Evolutionary conservation across 1,140 invertebrate genomes (phyloP), one percentile per base, ranked within the genome.

Genomic region (Anoplolepis gracilipes): DNA sequence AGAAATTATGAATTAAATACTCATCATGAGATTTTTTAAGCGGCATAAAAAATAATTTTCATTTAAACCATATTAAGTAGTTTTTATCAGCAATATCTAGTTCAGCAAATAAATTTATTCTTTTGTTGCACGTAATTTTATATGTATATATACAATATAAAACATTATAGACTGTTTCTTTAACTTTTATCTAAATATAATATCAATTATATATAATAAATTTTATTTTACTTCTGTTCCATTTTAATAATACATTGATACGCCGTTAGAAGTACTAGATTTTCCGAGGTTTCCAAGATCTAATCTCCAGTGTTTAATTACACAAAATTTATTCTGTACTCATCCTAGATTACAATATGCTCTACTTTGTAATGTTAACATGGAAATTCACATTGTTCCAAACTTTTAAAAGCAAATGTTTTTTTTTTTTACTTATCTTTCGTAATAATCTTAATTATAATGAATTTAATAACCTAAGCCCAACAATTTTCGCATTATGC

Each of bases 221-320:
- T 5, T 75, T 36, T 0, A 19, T 25, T 42, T 42, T 42, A 49
- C 16, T 36, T 19, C 0, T 25, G 13, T 39, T 33, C 22, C 6
- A 59, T 57, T 75, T 75, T 59, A n/a, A 57, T 36, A 36, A 36
- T 2, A 73, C 0, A n/a, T 46, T 57, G n/a, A 33, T 19, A 53
- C n/a, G 30, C 1, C 22, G 5, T 55, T 19, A 75, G 33, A 75
- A n/a, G 11, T 28, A 55, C 22, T 28, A 13, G 72, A 75, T 75
- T 59, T 75, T 57, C 72, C 28, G 22, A n/a, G 22, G 59, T 59
- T 59, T 28, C 25, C 49, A n/a, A 1, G 36, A 59, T n/a, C 33
- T 75, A 59, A 75, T 39, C 30, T 73, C 49, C n/a, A 25, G 30
- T 59, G 55, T 73, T 25, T 22, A 59, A 42, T 42, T 22, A 6